Percentiles rank a stretch among this genome's conserved stretches.
Evolutionary conservation across 1,140 invertebrate genomes (phyloP).

Genomic region (Tetraneura akinire): DNA sequence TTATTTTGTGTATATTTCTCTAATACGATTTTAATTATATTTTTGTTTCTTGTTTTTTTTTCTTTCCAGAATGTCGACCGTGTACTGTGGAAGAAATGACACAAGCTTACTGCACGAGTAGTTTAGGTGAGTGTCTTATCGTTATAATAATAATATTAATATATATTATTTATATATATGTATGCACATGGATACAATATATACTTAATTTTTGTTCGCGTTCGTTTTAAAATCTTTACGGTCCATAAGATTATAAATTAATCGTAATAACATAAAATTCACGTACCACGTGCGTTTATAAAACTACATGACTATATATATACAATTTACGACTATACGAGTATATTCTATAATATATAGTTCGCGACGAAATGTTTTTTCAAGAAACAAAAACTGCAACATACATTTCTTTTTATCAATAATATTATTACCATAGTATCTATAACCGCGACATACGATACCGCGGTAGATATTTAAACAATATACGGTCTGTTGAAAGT

Average conservation of each 20-base stretch:
- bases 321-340: background rate
- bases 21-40: constrained; percentile 48
- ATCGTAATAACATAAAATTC: background rate
- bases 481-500: background rate
- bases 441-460: constrained; percentile 19
- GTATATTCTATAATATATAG: too few species aligned
- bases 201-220: background rate
- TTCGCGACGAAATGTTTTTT: background rate
- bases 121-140: constrained; percentile 34
- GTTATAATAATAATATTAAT: background rate
- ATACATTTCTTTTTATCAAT: constrained; percentile 5
- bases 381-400: background rate
- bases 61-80: constrained; percentile 40
- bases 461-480: constrained; percentile 17
- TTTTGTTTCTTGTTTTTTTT: constrained; percentile 5
- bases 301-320: too few species aligned
- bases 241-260: too few species aligned
- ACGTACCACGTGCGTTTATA: too few species aligned
- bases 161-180: background rate
- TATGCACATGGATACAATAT: too few species aligned
- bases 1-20: background rate
- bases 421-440: background rate
- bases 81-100: constrained; percentile 49
- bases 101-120: constrained; percentile 50
- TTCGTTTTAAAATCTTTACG: background rate